Percentiles rank a stretch among this genome's conserved stretches.
Evolutionary conservation across 2,113 vertebrate genomes (phyloP).

Genomic region (Cryptotis parvus): DNA sequence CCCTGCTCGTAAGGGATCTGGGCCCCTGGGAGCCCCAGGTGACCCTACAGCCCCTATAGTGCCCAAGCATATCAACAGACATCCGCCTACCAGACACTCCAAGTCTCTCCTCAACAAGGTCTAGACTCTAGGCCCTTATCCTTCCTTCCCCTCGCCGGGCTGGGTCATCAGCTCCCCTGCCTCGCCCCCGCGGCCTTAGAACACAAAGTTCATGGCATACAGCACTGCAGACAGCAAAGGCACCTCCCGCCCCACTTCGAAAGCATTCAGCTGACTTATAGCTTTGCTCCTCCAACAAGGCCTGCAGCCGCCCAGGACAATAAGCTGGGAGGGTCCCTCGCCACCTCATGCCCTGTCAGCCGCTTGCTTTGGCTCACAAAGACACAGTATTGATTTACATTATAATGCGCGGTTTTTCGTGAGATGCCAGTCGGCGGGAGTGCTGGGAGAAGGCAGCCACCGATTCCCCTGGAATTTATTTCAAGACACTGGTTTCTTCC

Average conservation of each 20-base stretch:
- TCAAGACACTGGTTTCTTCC: conserved; percentile 72
- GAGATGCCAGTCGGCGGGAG: not conserved
- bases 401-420: conserved; percentile 29
- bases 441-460: conserved; percentile 36
- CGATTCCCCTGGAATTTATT: conserved; percentile 74
- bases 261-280: no score
- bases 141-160: not conserved
- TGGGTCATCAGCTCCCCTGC: no score
- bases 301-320: not conserved
- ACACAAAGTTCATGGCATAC: not conserved
- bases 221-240: not conserved
- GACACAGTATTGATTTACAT: conserved; percentile 69
- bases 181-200: no score
- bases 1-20: no score
- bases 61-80: no score
- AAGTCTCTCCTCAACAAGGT: no score
- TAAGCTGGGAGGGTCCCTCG: no score
- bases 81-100: no score
- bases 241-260: no score
- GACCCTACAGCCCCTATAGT: no score
- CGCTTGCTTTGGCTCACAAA: conserved; percentile 15
- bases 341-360: not conserved
- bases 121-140: no score
- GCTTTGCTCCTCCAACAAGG: not conserved
- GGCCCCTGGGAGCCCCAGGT: no score